A percentile compares a stretch with the other conserved stretches of the same genome.
Conservation (phyloP, 2,797 vertebrate genomes). For the Acestrorhynchus altus region DNA sequence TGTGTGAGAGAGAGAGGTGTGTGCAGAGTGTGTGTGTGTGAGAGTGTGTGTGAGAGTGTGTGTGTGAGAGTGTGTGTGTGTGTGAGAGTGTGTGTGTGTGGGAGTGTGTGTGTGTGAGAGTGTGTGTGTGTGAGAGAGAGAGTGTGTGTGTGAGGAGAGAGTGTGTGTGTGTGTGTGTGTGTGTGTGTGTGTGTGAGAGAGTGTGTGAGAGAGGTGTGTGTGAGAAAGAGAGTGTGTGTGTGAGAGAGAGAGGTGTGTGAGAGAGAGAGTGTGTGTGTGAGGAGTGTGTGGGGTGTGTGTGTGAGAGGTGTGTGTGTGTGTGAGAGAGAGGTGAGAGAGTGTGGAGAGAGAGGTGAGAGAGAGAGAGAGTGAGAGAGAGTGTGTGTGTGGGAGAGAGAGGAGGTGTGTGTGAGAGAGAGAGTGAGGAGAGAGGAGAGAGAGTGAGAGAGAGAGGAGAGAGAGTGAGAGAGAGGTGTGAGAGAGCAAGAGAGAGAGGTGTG, state of each 20-base stretch:
- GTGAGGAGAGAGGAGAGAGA: not conserved
- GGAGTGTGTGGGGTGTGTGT: not conserved
- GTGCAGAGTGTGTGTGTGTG: not conserved
- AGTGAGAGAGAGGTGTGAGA: conserved; percentile 3
- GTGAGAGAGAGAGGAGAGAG: not conserved
- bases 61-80: not conserved
- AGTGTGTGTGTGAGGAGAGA: not conserved
- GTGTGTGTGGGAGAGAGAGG: not conserved
- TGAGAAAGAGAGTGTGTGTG: not conserved
- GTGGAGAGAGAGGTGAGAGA: not conserved
- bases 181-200: not conserved
- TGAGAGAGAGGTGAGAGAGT: not conserved
- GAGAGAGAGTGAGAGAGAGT: not conserved
- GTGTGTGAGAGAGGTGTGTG: not conserved
- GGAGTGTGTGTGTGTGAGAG: not conserved
- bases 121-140: not conserved
- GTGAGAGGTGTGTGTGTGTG: not conserved
- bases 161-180: no score
- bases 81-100: not conserved
- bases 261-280: conserved; percentile 1
- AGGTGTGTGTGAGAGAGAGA: not conserved
- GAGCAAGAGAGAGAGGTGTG: not conserved
- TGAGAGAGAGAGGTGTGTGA: not conserved
- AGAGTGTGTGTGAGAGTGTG: not conserved
- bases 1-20: not conserved